phyloP scores from a whole-genome alignment of 1,140 invertebrate species.

The Agrypnia vestita region DNA sequence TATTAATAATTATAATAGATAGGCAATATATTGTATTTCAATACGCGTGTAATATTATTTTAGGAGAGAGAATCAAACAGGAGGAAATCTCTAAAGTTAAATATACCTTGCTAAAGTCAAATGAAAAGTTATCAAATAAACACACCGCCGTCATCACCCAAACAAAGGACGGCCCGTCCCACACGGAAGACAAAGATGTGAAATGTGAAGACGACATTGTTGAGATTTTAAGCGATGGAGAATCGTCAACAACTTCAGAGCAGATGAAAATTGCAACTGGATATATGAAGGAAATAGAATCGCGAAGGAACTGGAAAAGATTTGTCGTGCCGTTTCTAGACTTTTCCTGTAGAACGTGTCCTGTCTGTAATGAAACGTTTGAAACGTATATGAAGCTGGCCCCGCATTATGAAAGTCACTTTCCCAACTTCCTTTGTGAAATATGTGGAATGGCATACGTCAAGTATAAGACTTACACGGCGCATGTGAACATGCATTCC shows the following conservation, averaged over 20 bases:
- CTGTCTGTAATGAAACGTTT: neutral
- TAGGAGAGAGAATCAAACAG: too few species aligned
- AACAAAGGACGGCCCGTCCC: too few species aligned
- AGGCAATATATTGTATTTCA: too few species aligned
- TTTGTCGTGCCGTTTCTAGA: too few species aligned
- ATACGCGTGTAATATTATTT: too few species aligned
- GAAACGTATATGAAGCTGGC: neutral
- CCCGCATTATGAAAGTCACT: neutral
- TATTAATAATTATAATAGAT: too few species aligned
- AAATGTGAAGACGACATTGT: neutral
- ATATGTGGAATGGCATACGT: neutral
- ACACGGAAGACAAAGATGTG: too few species aligned
- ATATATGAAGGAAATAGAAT: neutral
- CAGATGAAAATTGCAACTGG: neutral
- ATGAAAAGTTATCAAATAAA: too few species aligned
- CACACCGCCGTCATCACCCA: too few species aligned
- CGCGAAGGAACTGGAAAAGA: too few species aligned
- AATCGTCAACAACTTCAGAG: neutral
- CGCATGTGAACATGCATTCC: neutral
- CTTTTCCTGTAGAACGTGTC: neutral
- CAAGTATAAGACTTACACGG: neutral
- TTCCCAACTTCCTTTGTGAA: constrained; percentile 12
- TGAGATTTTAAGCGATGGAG: neutral
- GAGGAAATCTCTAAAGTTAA: too few species aligned
- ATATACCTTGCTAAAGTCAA: too few species aligned